Evolutionary conservation across 2,113 vertebrate genomes (phyloP), one percentile per base, ranked within the genome.

Genomic region (Cryptotis parvus): DNA sequence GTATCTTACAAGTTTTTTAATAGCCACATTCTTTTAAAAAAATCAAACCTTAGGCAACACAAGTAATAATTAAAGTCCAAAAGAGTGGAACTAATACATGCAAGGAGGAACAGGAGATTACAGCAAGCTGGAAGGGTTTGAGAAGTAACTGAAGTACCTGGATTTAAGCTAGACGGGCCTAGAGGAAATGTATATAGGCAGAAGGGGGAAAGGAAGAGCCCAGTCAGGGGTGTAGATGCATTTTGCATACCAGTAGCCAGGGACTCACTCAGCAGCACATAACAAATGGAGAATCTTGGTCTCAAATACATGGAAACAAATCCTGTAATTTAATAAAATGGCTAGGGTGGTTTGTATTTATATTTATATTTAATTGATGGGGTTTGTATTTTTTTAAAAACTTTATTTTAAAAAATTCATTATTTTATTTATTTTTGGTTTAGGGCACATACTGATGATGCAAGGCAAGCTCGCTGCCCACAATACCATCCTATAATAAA

Each of bases 261-360:
- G 12, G 18, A n/a, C 27, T 75, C 24, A 43, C 27, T 18, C 31
- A 55, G 58, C 7, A 84, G 27, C 41, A 29, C 26, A 9, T 73
- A 6, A 7, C 41, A 91, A 72, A 77, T 63, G 49, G 33, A 74
- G 43, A 73, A 24, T n/a, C 63, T 81, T 84, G n/a, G 41, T 70
- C 41, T 41, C 79, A 3, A 75, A 39, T 52, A 74, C 69, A 37
- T 10, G 82, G 4, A 49, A 82, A 88, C 65, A 41, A 77, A 88
- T 45, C 72, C 52, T 35, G 61, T 37, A 79, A 77, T 93, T 93
- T 90, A 90, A 87, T 37, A 88, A 80, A 43, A 79, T 79, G 20
- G 20, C 22, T 66, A 82, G 66, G 55, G 33, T 66, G 49, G 92
- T 55, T 45, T 70, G 39, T 55, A 52, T 12, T n/a, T 70, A 85